A percentile compares a stretch with the other conserved stretches of the same genome.
These are phyloP conservation scores for Chaenogobius annularis DNA, from an alignment of 2,113 vertebrate genomes.

Conservation along the genomic window DNA sequence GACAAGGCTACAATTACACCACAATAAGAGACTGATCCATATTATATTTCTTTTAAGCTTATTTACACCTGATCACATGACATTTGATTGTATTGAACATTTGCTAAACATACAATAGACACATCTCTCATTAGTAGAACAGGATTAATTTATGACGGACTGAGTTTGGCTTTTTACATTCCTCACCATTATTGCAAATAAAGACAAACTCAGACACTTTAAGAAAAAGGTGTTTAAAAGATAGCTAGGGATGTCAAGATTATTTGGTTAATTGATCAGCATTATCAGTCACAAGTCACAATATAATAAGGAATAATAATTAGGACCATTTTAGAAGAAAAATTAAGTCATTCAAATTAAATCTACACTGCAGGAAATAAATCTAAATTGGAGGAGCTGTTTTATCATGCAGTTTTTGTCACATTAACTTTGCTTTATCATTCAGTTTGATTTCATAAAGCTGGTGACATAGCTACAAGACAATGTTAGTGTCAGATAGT, in stretches of 20 bases:
- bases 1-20: constrained; percentile 36
- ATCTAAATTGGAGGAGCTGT: too few relatives aligned
- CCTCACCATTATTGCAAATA: constrained; percentile 6
- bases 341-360: too few relatives aligned
- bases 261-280: too few relatives aligned
- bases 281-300: too few relatives aligned
- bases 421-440: too few relatives aligned
- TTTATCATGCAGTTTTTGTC: too few relatives aligned
- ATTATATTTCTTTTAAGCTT: constrained; percentile 52
- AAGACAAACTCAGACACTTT: constrained; percentile 32
- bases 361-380: too few relatives aligned
- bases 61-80: constrained; percentile 58
- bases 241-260: neutral
- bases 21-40: constrained; percentile 56
- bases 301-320: too few relatives aligned
- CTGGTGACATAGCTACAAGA: too few relatives aligned
- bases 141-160: neutral
- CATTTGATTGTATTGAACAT: constrained; percentile 45
- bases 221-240: constrained; percentile 40
- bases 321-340: too few relatives aligned
- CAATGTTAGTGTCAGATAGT: too few relatives aligned
- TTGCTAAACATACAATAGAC: constrained; percentile 15
- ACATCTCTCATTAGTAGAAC: constrained; percentile 8
- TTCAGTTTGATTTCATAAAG: too few relatives aligned
- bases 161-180: constrained; percentile 28